Evolutionary conservation across 2,888 invertebrate species (phyloP).

Genomic region (Linnaemya tessellans): DNA sequence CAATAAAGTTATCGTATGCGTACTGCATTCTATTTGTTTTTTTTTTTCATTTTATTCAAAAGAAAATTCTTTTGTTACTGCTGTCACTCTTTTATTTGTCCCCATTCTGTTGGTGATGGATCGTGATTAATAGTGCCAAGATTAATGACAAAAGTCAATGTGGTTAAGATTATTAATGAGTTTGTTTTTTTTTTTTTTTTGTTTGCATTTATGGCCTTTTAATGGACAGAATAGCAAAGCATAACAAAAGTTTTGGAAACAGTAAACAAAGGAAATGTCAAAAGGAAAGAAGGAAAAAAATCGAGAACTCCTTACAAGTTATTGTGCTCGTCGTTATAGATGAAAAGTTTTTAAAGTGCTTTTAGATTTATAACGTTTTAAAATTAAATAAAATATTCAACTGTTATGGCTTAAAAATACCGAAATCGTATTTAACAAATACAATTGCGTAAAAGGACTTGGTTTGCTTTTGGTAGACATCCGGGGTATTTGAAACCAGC

Average conservation of each 20-base stretch:
- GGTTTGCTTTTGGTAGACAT: too few relatives aligned
- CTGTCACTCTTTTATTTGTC: slow-evolving; percentile 24
- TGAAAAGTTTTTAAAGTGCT: slow-evolving; percentile 20
- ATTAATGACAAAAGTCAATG: slow-evolving; percentile 67
- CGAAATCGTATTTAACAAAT: too few relatives aligned
- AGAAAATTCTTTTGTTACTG: slow-evolving; percentile 8
- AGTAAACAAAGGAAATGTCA: not conserved
- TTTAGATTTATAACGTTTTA: not conserved
- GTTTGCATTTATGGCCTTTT: slow-evolving; percentile 54
- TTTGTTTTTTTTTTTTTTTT: slow-evolving; percentile 22
- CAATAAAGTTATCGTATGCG: not conserved
- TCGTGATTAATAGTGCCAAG: slow-evolving; percentile 65
- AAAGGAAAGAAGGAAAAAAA: not conserved
- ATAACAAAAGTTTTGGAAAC: not conserved
- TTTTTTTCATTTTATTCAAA: slow-evolving; percentile 4
- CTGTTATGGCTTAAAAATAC: too few relatives aligned
- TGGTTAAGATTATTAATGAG: slow-evolving; percentile 65
- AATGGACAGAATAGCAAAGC: slow-evolving; percentile 24
- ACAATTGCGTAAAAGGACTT: too few relatives aligned
- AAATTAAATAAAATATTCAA: too few relatives aligned
- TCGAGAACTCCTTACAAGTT: too few relatives aligned
- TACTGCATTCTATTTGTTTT: not conserved
- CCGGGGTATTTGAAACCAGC: too few relatives aligned
- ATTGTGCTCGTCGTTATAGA: slow-evolving; percentile 4
- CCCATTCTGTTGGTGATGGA: slow-evolving; percentile 38